phyloP scores from a whole-genome alignment of 1,140 invertebrate genomes.

The Nomia melanderi region DNA sequence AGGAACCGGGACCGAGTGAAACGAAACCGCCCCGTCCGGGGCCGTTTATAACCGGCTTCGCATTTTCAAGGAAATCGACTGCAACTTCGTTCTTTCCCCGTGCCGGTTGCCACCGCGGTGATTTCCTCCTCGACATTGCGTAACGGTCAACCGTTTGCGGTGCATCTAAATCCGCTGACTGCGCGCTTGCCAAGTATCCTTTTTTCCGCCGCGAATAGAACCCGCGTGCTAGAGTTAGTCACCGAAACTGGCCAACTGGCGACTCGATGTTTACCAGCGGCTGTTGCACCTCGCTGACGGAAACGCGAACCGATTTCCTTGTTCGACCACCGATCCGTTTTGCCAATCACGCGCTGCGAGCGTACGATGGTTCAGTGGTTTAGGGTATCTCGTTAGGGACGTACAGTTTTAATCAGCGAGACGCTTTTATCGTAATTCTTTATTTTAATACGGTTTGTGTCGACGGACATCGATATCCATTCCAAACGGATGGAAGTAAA shows the following conservation, averaged over 20 bases:
- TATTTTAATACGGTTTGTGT: no score
- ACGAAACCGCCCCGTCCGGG: not conserved
- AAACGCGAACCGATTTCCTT: slow-evolving; percentile 37
- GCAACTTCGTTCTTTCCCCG: slow-evolving; percentile 12
- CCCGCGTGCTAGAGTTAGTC: slow-evolving; percentile 51
- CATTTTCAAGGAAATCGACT: slow-evolving; percentile 24
- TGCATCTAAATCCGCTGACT: slow-evolving; percentile 62
- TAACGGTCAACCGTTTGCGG: slow-evolving; percentile 45
- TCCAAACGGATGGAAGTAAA: no score
- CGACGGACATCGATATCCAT: no score
- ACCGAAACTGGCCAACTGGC: slow-evolving; percentile 34
- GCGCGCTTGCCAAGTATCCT: slow-evolving; percentile 59
- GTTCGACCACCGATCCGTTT: no score
- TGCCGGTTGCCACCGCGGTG: not conserved
- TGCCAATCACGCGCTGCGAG: not conserved
- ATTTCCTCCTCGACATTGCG: slow-evolving; percentile 57
- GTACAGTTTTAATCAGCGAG: no score
- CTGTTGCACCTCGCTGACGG: no score
- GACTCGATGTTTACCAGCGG: slow-evolving; percentile 58
- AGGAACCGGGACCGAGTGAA: not conserved
- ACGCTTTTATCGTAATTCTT: no score
- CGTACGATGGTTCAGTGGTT: slow-evolving; percentile 19
- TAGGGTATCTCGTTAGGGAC: no score
- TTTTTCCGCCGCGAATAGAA: slow-evolving; percentile 65
- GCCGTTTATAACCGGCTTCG: slow-evolving; percentile 10